phyloP scores from a whole-genome alignment of 2,113 vertebrate species.

The Hepsetus odoe region DNA sequence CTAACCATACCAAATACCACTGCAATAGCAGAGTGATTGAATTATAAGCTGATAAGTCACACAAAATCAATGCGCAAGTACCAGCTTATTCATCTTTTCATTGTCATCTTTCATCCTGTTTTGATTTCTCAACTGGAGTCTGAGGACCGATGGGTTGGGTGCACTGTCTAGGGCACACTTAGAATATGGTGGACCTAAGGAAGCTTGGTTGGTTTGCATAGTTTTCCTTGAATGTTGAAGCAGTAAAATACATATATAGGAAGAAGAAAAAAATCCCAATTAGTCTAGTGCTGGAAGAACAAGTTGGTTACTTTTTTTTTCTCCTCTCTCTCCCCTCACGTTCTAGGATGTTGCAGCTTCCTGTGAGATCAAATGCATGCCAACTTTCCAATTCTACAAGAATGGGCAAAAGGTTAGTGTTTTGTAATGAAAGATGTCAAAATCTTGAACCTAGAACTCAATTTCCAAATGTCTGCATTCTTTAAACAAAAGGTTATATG shows the following conservation, averaged over 20 bases:
- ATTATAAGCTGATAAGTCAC: too few species aligned
- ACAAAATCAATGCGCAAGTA: too few species aligned
- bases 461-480: too few species aligned
- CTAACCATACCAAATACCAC: too few species aligned
- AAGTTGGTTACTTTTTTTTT: background rate
- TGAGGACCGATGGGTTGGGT: background rate
- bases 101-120: too few species aligned
- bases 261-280: too few species aligned
- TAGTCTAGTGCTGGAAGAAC: background rate
- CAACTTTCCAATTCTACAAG: conserved; percentile 92
- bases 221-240: background rate
- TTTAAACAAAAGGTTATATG: too few species aligned
- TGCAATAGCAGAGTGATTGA: too few species aligned
- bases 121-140: too few species aligned
- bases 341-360: conserved; percentile 79
- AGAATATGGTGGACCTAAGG: background rate
- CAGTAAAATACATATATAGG: too few species aligned
- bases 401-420: conserved; percentile 75
- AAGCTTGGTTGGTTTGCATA: background rate
- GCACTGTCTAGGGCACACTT: background rate
- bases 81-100: too few species aligned
- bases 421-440: background rate
- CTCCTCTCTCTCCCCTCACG: background rate
- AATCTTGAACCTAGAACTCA: background rate
- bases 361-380: conserved; percentile 86